Evolutionary conservation across 2,113 vertebrate species (phyloP).

Genomic region (Limnothrissa miodon): DNA sequence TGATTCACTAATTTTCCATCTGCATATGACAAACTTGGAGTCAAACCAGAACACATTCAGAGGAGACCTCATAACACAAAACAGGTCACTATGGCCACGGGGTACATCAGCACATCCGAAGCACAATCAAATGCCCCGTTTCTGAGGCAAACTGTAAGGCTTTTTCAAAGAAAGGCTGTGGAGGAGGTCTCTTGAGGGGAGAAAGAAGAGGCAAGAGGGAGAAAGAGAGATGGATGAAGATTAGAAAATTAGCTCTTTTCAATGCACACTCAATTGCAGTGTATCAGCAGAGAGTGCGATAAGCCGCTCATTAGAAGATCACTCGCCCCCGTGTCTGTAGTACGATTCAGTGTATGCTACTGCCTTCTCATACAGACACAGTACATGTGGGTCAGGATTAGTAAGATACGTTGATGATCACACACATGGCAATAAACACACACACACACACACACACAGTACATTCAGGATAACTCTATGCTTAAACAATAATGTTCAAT

Average conservation of each 20-base stretch:
- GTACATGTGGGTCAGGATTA: neutral
- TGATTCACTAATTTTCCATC: too few relatives aligned
- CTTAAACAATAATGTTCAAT: neutral
- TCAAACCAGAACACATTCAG: neutral
- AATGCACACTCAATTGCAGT: neutral
- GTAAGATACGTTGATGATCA: neutral
- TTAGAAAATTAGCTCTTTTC: slow-evolving; percentile 5
- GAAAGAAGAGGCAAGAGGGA: neutral
- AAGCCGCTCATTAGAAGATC: neutral
- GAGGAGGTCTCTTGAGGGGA: neutral
- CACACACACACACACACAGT: neutral
- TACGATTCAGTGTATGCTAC: neutral
- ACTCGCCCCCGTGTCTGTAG: neutral
- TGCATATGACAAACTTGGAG: too few relatives aligned
- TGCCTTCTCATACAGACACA: neutral
- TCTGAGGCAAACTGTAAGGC: neutral
- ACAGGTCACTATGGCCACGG: neutral
- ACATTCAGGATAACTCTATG: neutral
- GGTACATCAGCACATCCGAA: neutral
- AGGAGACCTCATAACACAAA: neutral
- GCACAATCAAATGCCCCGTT: neutral
- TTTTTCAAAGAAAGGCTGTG: neutral
- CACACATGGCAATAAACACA: neutral
- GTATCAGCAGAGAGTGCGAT: neutral
- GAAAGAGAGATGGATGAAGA: neutral